A percentile compares a stretch with the other conserved stretches of the same genome.
Conservation (phyloP, 2,113 vertebrate genomes). For the Ailurus styani region DNA sequence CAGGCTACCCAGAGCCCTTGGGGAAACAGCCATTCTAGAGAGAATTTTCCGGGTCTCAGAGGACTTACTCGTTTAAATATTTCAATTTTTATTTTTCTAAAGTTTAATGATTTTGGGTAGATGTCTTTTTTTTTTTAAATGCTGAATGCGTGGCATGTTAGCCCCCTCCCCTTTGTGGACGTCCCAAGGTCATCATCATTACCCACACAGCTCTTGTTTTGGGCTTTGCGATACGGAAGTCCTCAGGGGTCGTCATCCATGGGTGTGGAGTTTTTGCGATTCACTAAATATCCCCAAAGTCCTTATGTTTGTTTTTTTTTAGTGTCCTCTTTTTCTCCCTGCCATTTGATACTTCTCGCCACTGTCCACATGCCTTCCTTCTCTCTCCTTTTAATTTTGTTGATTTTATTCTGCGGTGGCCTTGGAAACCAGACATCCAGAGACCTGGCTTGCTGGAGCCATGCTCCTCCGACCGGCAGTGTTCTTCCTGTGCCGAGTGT, state of each 20-base stretch:
- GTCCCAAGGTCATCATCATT: not conserved
- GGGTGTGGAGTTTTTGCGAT: not conserved
- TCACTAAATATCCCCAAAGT: no score
- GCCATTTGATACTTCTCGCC: not conserved
- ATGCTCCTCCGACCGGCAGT: accelerated
- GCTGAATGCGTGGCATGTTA: not conserved
- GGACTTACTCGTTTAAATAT: not conserved
- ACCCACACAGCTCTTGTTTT: not conserved
- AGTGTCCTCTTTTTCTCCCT: not conserved
- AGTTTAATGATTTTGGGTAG: not conserved
- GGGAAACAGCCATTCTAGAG: not conserved
- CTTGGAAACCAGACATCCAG: not conserved
- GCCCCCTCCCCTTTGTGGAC: not conserved
- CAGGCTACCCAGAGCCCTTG: not conserved
- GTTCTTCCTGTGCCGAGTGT: accelerated
- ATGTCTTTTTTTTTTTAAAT: not conserved
- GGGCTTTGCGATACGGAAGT: not conserved
- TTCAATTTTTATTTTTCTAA: not conserved
- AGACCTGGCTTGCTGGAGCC: not conserved
- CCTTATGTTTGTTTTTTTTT: not conserved
- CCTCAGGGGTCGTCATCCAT: not conserved
- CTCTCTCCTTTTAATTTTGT: not conserved
- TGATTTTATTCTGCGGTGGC: not conserved
- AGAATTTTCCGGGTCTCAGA: not conserved
- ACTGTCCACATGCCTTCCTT: not conserved